Percentiles rank a stretch among this genome's conserved stretches.
These are phyloP conservation scores for Psix sp. DNA, from an alignment of 1,140 invertebrate species.

Conservation along the genomic window DNA sequence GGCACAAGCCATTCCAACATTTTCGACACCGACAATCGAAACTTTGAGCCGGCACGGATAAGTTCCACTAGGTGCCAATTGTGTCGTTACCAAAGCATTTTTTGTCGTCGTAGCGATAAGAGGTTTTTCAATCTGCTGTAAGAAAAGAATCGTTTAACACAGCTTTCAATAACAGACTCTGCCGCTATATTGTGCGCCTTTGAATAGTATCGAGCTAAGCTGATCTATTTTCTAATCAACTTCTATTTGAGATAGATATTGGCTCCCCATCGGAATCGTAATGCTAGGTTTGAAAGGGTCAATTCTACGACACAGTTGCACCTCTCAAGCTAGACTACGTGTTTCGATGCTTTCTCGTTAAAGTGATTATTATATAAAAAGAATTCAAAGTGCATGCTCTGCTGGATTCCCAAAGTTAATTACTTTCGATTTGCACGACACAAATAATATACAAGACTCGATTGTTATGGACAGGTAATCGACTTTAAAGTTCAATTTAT, in stretches of 20 bases:
- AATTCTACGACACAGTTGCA: conserved; percentile 5
- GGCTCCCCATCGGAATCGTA: conserved; percentile 29
- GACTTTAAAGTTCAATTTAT: too few relatives aligned
- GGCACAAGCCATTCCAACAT: conserved; percentile 68
- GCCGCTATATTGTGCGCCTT: conserved; percentile 17
- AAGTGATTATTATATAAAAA: too few relatives aligned
- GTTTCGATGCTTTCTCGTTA: too few relatives aligned
- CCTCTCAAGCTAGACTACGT: too few relatives aligned
- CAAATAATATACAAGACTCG: too few relatives aligned
- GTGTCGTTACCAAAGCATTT: conserved; percentile 69
- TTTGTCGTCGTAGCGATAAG: conserved; percentile 65
- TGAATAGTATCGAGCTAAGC: conserved; percentile 48
- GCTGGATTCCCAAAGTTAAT: too few relatives aligned
- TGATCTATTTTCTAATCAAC: conserved; percentile 52
- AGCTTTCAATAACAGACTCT: conserved; percentile 48
- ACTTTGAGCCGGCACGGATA: conserved; percentile 67
- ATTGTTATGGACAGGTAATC: too few relatives aligned
- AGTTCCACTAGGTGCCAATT: conserved; percentile 61
- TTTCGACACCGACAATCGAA: conserved; percentile 67
- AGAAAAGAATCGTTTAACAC: conserved; percentile 49
- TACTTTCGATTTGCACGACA: too few relatives aligned
- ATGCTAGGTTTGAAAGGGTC: conserved; percentile 29
- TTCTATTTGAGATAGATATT: conserved; percentile 46
- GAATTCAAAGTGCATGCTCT: too few relatives aligned
- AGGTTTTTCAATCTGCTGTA: conserved; percentile 50